Evolutionary conservation across 2,888 invertebrate species (phyloP), one percentile per base, ranked within the genome.

Genomic region (Lypha dubia): DNA sequence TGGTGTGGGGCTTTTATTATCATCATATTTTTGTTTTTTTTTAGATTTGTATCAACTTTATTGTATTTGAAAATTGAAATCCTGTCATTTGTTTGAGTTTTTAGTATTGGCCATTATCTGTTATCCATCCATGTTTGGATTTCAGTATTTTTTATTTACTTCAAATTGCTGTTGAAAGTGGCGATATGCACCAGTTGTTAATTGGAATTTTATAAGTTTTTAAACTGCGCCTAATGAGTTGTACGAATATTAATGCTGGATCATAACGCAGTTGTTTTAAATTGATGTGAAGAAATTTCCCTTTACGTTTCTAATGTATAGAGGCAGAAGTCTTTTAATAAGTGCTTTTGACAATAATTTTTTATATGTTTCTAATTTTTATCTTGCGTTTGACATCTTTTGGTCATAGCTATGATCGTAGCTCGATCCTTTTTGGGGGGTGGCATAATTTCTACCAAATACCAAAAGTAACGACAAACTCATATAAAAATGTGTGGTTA

Each of bases 191-290:
- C 15, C 46, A 89, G 87, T 90, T 89, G 89, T 89, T 90, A 89
- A 90, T 90, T 90, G 89, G 89, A 90, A 88, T 89, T 90, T 89
- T 89, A 90, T 89, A 89, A 89, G 89, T 88, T 87, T 88, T 87
- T 88, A 89, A 89, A 88, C 68, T 46, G 88, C 89, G 86, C 84
- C 88, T 89, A 89, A 89, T 89, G 88, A 89, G 86, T 85, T 56
- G 80, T 51, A n/a, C n/a, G n/a, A n/a, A n/a, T n/a, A 74, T 76
- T 65, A 58, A 44, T 41, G 65, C 13, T 70, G 9, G 49, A 76
- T 73, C 76, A 56, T 76, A 71, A 80, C 53, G 53, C 62, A 62
- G 49, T 4, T 71, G 4, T 15, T 51, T 17, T 51, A 68, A 49
- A 67, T 4, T 62, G 11, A n/a, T 49, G 22, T 79, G n/a, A 41